Base-by-base conservation (phyloP, 2,113 vertebrate species). In the Clinocottus analis region DNA sequence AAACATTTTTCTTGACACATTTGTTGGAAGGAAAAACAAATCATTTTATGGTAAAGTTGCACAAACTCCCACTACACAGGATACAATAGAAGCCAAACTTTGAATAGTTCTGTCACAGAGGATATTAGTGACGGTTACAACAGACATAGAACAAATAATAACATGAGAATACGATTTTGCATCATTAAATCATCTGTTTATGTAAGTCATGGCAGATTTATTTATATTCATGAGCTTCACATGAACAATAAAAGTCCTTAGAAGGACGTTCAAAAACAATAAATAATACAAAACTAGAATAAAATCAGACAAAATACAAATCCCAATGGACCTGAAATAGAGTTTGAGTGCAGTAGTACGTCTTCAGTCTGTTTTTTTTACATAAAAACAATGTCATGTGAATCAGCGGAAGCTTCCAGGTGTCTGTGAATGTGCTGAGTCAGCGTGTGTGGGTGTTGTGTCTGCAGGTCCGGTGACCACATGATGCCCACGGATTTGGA, bases 401-500 rank as follows among this genome's bases (percentile, higher is more conserved):
- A 16, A 19, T 23, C 27, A 29, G 25, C 25, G 19, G 14, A 59
- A 19, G 56, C 21, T n/a, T 39, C 5, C 60, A 37, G 12, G 31
- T 23, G 60, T 47, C 17, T 16, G 21, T 23, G 5, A 33, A 14
- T 9, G 66, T 7, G 41, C 29, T 53, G n/a, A 51, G 14, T 1
- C 7, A 14, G 41, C 41, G 33, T 35, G 33, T 35, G 39, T 17
- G 12, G 9, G 31, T 78, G 47, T 71, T 31, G 43, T n/a, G 41
- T 72, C 29, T 41, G 33, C 87, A 98, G 97, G 86, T 90, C 94
- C 2, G 80, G 91, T 19, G 98, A 99, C 9, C 97, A 96, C 85
- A 91, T 96, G 95, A 97, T 97, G 89, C 94, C 99, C 56, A 94
- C 96, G 16, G 97, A 99, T 59, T 90, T 96, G 85, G 98, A 99